Percentiles rank a stretch among this genome's conserved stretches.
Evolutionary conservation across 2,797 vertebrate species (phyloP).

Genomic region (Rhynchotus rufescens): DNA sequence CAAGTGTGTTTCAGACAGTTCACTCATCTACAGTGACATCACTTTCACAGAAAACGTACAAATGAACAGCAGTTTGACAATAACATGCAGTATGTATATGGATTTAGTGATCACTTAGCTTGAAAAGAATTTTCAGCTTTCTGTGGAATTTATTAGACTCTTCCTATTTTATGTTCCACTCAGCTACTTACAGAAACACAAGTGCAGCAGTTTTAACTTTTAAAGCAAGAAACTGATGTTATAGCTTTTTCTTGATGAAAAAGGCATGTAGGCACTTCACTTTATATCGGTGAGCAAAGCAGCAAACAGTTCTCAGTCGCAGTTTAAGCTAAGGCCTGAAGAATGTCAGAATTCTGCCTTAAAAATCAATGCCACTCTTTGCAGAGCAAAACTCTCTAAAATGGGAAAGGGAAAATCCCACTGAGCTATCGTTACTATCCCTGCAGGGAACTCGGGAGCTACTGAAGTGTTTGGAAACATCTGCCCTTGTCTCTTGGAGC

Average conservation of each 20-base stretch:
- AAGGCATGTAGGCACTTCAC: not conserved
- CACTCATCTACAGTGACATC: not conserved
- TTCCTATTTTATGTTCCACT: not conserved
- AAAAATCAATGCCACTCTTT: not conserved
- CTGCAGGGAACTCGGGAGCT: not conserved
- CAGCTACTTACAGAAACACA: not conserved
- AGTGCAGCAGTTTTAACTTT: not conserved
- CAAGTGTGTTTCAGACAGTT: not conserved
- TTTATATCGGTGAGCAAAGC: slow-evolving; percentile 7
- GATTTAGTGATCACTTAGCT: not conserved
- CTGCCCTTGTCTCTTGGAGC: not conserved
- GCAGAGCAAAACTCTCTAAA: not conserved
- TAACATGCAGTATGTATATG: accelerated
- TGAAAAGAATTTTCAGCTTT: not conserved
- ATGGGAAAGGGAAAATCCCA: not conserved
- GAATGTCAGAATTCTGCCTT: not conserved
- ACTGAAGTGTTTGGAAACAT: not conserved
- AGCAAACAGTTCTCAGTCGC: not conserved
- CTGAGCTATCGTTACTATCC: not conserved
- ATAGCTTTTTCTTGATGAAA: not conserved
- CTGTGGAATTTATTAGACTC: not conserved
- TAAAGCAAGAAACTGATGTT: not conserved
- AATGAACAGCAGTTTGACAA: not conserved
- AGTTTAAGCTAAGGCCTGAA: not conserved
- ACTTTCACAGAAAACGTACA: not conserved